A percentile compares a stretch with the other conserved stretches of the same genome.
Conservation (phyloP, 2,113 vertebrate species). For the Pseudonaja textilis region DNA sequence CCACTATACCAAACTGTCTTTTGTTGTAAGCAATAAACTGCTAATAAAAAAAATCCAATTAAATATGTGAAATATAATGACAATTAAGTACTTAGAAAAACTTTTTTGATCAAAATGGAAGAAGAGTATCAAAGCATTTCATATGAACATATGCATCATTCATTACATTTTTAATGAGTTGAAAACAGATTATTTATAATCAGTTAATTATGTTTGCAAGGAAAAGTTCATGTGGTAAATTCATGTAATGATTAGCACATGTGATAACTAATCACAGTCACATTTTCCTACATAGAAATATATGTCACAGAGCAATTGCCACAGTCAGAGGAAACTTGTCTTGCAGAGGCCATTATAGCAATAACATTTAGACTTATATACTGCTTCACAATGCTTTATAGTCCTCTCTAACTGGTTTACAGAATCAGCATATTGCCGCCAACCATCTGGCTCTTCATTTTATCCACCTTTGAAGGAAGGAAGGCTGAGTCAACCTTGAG, state of each 20-base stretch:
- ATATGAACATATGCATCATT: fast-evolving
- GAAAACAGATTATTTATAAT: background rate
- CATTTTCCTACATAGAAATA: background rate
- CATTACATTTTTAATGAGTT: fast-evolving
- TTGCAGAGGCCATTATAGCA: background rate
- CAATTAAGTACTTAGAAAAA: background rate
- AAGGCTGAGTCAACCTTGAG: background rate
- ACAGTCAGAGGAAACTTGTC: background rate
- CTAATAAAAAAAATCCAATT: background rate
- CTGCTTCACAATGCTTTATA: background rate
- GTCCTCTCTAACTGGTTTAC: background rate
- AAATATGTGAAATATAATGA: background rate
- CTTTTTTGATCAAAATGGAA: background rate
- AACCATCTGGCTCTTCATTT: background rate
- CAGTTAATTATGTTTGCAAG: background rate
- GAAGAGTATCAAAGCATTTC: background rate
- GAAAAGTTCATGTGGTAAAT: background rate
- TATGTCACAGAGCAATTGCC: background rate
- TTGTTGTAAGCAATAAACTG: background rate
- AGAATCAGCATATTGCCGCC: background rate
- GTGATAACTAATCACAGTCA: background rate
- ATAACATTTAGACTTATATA: background rate
- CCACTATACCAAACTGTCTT: too few relatives aligned
- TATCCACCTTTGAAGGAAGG: background rate
- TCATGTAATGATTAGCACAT: background rate